Base-by-base conservation (phyloP, 2,888 invertebrate genomes). In the Eupithecia pulchellata region DNA sequence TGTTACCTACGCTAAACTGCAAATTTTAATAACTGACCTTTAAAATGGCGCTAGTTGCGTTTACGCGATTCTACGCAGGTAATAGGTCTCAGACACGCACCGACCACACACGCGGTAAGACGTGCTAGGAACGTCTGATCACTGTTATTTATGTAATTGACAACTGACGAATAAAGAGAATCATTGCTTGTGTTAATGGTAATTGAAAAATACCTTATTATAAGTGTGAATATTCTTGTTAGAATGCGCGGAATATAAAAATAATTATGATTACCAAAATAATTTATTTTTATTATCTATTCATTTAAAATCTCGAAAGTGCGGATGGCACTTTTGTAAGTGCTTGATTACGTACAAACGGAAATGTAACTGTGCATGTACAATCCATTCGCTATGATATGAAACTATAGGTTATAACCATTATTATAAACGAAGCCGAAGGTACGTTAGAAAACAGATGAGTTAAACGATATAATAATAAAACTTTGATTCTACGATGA, bases 61-160 rank as follows among this genome's bases (percentile, higher is more conserved):
- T 82, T 79, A 76, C 74, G 77, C 77, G 74, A 20, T 34, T 32
- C 25, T 25, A 61, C n/a, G 4, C 32, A 60, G 81, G 61, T 84
- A 90, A 91, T 89, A 79, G 83, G 65, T 68, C 73, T 77, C 89
- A 91, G 91, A 88, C 91, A 91, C 91, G 92, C 90, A 80, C 89
- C 74, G 91, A 85, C 91, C 92, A 88, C 92, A 89, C 92, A 87
- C 82, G 82, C 75, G 77, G 79, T 71, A 75, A 78, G 87, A 89
- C 89, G 88, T 84, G 86, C 83, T 76, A 76, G 81, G 79, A 74
- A 78, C 74, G 64, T 65, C 75, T 82, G 84, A 90, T 86, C 82
- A 84, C 85, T 85, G 82, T 83, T 84, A 88, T 89, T 85, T 84
- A 84, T 84, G 82, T 86, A 87, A 89, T 88, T 86, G 84, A 86